Conservation (phyloP, 2,888 invertebrate genomes). For the Panzeria rudis region DNA sequence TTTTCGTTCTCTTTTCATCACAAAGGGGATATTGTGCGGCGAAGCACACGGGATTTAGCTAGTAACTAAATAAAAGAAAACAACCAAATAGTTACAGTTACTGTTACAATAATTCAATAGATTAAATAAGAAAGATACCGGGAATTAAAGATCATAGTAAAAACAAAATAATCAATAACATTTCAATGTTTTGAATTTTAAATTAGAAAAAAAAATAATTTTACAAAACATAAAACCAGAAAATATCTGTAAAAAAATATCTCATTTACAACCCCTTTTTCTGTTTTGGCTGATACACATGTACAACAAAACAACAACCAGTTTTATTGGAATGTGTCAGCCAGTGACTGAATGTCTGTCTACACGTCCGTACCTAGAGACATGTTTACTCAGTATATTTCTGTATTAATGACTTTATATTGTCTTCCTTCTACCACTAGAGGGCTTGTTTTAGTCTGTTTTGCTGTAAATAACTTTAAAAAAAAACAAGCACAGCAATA, state of each 20-base stretch:
- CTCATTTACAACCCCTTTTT: conserved; percentile 47
- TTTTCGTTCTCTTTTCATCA: too few relatives aligned
- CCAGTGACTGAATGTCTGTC: conserved; percentile 48
- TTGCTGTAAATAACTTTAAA: conserved; percentile 30
- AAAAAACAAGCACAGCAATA: conserved; percentile 43
- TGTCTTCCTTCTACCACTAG: too few relatives aligned
- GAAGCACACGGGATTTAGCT: too few relatives aligned
- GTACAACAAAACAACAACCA: conserved; percentile 54
- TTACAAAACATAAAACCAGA: not conserved
- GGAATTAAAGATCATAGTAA: not conserved
- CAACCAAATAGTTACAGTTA: too few relatives aligned
- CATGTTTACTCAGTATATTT: too few relatives aligned
- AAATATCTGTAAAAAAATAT: conserved; percentile 5
- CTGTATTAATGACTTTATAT: too few relatives aligned
- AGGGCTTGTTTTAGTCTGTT: conserved; percentile 33
- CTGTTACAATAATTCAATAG: not conserved
- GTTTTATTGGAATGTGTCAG: conserved; percentile 62
- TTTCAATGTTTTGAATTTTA: not conserved
- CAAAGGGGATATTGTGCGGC: too few relatives aligned
- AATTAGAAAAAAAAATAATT: not conserved
- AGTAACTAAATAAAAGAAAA: not conserved
- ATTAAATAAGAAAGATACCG: not conserved
- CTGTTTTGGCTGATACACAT: conserved; percentile 3
- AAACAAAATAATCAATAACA: conserved; percentile 10
- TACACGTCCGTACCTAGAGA: not conserved